Evolutionary conservation across 2,888 invertebrate species (phyloP).

Genomic region (Caenorhabditis becei): DNA sequence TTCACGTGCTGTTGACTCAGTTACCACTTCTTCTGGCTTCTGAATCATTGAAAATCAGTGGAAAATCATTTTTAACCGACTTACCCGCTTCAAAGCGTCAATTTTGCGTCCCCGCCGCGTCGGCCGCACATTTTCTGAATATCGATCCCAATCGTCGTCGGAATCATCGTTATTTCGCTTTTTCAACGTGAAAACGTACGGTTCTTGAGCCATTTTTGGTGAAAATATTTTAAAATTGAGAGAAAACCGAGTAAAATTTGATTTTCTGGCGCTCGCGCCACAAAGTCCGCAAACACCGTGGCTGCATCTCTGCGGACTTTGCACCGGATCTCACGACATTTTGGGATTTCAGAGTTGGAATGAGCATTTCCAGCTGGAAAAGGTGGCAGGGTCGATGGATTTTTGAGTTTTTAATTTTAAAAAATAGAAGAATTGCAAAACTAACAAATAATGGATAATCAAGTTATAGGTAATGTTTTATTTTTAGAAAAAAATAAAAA

Average conservation of each 20-base stretch:
- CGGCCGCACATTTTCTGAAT: constrained; percentile 67
- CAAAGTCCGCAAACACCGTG: constrained; percentile 2
- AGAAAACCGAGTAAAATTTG: too few species aligned
- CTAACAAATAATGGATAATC: too few species aligned
- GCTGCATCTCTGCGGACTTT: neutral
- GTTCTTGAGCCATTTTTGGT: constrained; percentile 35
- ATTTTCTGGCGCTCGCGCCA: neutral
- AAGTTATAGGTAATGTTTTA: too few species aligned
- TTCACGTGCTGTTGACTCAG: constrained; percentile 44
- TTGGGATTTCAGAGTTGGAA: neutral
- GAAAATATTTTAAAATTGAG: neutral
- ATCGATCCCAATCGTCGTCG: constrained; percentile 67
- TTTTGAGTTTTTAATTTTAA: too few species aligned
- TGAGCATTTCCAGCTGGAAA: too few species aligned
- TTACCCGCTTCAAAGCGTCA: constrained; percentile 59
- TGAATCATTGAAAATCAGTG: constrained; percentile 1
- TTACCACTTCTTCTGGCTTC: constrained; percentile 51
- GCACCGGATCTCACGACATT: neutral
- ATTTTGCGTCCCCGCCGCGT: constrained; percentile 64
- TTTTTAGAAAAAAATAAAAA: too few species aligned
- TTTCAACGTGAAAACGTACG: constrained; percentile 52
- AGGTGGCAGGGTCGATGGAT: too few species aligned
- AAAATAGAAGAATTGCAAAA: too few species aligned
- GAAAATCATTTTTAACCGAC: neutral
- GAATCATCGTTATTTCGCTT: constrained; percentile 43